A percentile compares a stretch with the other conserved stretches of the same genome.
phyloP scores from a whole-genome alignment of 2,797 vertebrate genomes.

The Coccyzus lansbergi region DNA sequence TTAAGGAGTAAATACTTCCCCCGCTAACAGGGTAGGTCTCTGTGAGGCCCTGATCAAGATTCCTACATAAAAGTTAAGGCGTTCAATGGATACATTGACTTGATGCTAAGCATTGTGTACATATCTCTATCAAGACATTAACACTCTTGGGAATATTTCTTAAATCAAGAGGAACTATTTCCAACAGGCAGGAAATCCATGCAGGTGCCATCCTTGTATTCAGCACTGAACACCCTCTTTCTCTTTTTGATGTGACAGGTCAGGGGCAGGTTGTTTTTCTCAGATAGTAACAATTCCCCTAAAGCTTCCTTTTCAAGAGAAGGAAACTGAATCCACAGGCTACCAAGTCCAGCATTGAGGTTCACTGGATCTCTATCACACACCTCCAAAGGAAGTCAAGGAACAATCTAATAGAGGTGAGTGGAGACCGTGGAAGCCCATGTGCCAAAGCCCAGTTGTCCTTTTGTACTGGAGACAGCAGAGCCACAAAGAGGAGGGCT shows the following conservation, averaged over 20 bases:
- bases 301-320: background rate
- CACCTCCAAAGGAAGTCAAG: background rate
- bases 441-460: fast-evolving
- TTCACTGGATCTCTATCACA: fast-evolving
- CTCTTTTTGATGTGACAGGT: background rate
- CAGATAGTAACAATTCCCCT: background rate
- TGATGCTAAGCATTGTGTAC: background rate
- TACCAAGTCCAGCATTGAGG: background rate
- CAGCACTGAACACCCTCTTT: background rate
- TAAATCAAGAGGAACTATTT: background rate
- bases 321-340: background rate
- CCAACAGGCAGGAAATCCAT: background rate
- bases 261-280: background rate
- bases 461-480: background rate
- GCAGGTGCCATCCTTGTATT: background rate
- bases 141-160: background rate
- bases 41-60: background rate
- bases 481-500: background rate
- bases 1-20: background rate
- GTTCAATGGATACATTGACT: background rate
- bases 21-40: background rate
- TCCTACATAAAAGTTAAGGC: background rate
- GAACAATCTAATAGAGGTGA: fast-evolving
- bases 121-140: background rate
- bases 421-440: no score